Conservation (phyloP, 2,113 vertebrate genomes). For the Bufo bufo region DNA sequence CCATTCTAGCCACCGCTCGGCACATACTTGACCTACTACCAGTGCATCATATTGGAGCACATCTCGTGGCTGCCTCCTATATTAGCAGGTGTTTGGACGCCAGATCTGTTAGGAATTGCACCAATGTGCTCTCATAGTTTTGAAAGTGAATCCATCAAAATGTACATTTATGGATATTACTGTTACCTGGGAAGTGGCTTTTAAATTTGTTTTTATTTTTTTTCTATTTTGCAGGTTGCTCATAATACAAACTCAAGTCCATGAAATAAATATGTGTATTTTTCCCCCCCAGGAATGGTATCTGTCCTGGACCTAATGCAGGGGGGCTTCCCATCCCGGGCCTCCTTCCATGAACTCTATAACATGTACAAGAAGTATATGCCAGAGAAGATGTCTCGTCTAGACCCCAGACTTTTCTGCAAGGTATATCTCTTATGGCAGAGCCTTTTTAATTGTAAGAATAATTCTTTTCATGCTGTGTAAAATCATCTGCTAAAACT, state of each 20-base stretch:
- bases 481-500: slow-evolving; percentile 47
- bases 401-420: slow-evolving; percentile 96
- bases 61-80: too few species aligned
- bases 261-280: not conserved
- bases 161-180: too few species aligned
- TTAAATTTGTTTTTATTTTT: too few species aligned
- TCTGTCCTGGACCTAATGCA: slow-evolving; percentile 98
- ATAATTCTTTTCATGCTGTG: not conserved
- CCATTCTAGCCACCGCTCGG: not conserved
- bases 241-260: too few species aligned
- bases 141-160: not conserved
- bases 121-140: not conserved
- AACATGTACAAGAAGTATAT: slow-evolving; percentile 99
- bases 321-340: slow-evolving; percentile 95
- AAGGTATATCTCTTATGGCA: slow-evolving; percentile 77
- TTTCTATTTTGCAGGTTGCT: too few species aligned
- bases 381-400: slow-evolving; percentile 88
- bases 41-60: not conserved
- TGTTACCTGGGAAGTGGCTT: too few species aligned
- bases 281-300: slow-evolving; percentile 85
- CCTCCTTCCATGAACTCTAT: slow-evolving; percentile 97
- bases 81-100: too few species aligned
- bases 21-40: not conserved
- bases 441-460: slow-evolving; percentile 52
- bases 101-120: not conserved